Base-by-base conservation (phyloP, 2,888 invertebrate species). In the Sylvicola fuscatus region DNA sequence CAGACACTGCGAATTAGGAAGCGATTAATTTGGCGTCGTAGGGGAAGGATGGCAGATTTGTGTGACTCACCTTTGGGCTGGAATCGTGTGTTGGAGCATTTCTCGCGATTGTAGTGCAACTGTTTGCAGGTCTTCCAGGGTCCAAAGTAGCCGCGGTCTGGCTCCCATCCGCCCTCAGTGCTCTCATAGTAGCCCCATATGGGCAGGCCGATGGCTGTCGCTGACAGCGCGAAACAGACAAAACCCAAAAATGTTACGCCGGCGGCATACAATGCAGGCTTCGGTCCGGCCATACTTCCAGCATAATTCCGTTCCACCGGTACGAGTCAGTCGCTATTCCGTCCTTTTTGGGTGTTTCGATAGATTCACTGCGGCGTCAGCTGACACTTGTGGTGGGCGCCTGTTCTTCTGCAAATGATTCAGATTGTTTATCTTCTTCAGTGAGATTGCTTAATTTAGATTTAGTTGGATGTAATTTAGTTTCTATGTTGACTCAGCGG, bases 61-160 rank as follows among this genome's bases (percentile, higher is more conserved):
- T 14, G 26, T 21, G 13, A 31, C 75, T 77, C 58, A 84, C 83
- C 65, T 44, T 72, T 71, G 40, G 82, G 73, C 47, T 71, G 68
- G 61, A 86, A 84, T 58, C 79, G 72, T 43, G 82, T 76, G 39
- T 21, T 65, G 41, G 82, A 84, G 49, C 86, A 87, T 62, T 79
- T 72, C 58, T 84, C 82, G 45, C 83, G 65, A 58, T 79, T 76
- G 62, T 82, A 84, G 10, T 76, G 64, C 45, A 82, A 61, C 49
- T 71, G 68, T 61, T 82, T 84, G 69, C 87, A 87, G 39, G 79
- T 73, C 49, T 74, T 73, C 77, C 86, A 87, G 50, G 83, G 84
- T 41, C 86, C 83, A 52, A 84, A 87, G 60, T 86, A 84, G 32
- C 86, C 87, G 44, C 67, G 69, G 54, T 84, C 84, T 47, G 68